Evolutionary conservation across 2,113 vertebrate genomes (phyloP), one percentile per base, ranked within the genome.

Genomic region (Rhinopomastus cyanomelas): DNA sequence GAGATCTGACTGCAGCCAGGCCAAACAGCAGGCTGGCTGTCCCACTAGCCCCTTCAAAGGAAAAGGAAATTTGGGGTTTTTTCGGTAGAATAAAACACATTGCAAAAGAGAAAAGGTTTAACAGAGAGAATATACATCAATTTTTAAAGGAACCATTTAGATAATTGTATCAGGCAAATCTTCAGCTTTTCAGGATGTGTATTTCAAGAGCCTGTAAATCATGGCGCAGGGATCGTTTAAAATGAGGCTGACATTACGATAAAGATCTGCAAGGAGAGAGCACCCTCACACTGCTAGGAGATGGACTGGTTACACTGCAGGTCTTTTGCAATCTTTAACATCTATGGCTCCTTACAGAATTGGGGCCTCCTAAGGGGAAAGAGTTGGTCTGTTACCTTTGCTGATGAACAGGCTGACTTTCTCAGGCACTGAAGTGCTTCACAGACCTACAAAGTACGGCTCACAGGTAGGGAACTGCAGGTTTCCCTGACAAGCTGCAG

Each of bases 11-110:
- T 86, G 87, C 95, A 96, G 92, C 88, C 29, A 3, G 85, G 95
- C 95, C 94, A 97, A 97, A 96, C 69, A 95, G 93, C 72, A 95
- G 88, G 69, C 86, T 88, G 73, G 83, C 87, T 94, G 77, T 89
- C 94, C 92, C 90, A 92, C 88, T 87, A 69, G 87, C 73, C 91
- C 92, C 95, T 94, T 92, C 89, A 95, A 92, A 94, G 93, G 88
- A 91, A 93, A 95, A 89, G 16, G 9, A 69, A 92, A 93, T 91
- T 96, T 42, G 15, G 39, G 11, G 65, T 81, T 97, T 96, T 97
- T 94, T 86, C 73, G 92, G 87, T 48, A 74, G 89, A 97, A 93
- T 11, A 36, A 95, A 81, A 71, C 62, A 48, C 52, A 62, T 60
- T 59, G 60, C 59, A 93, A 81, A 88, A 94, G 48, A 86, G 42